These are phyloP conservation scores for Mastigias papua DNA, from an alignment of 30 jellyfish, hydroid and myxozoan genomes.

Conservation along the genomic window DNA sequence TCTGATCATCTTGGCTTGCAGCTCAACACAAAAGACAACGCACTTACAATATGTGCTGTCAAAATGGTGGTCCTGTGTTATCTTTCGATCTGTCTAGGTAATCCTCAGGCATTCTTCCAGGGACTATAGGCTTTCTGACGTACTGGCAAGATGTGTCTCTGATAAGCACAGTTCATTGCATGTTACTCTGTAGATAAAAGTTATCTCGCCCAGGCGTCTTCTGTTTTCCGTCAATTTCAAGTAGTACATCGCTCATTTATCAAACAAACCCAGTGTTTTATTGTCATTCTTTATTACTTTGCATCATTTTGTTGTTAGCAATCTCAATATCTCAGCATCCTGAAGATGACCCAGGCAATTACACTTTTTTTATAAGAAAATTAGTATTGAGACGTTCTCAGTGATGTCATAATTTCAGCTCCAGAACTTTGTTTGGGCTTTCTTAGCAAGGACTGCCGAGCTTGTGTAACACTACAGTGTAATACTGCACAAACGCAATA, in stretches of 20 bases:
- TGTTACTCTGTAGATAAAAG: background rate
- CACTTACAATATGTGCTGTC: background rate
- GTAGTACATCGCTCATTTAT: background rate
- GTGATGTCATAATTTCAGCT: too few relatives aligned
- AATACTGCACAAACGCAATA: too few relatives aligned
- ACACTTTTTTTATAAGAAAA: too few relatives aligned
- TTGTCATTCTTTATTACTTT: background rate
- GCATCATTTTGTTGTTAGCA: background rate
- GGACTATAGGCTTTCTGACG: background rate
- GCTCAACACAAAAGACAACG: background rate
- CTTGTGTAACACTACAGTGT: too few relatives aligned
- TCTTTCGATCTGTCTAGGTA: background rate
- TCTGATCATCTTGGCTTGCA: background rate
- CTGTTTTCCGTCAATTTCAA: background rate
- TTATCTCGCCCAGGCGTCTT: background rate
- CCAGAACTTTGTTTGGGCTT: too few relatives aligned
- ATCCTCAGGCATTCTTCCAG: background rate
- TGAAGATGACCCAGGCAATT: background rate
- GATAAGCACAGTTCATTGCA: background rate
- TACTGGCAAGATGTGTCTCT: background rate
- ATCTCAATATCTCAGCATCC: background rate
- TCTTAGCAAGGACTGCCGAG: too few relatives aligned
- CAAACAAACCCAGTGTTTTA: background rate
- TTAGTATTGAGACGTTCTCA: too few relatives aligned
- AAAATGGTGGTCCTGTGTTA: background rate